phyloP scores from a whole-genome alignment of 2,113 vertebrate species.

The Phalacrocorax aristotelis region DNA sequence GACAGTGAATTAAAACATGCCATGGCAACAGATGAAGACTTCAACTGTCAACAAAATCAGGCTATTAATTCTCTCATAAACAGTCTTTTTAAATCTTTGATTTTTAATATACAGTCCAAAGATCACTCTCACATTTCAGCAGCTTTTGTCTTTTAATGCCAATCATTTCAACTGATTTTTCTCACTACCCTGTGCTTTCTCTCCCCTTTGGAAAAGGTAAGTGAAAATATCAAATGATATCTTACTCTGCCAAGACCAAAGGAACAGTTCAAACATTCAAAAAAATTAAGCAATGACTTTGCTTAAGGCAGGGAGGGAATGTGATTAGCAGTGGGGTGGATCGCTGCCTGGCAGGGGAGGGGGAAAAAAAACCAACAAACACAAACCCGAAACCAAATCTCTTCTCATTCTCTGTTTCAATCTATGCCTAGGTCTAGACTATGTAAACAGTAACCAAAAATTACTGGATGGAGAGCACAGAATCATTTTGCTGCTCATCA shows the following conservation, averaged over 20 bases:
- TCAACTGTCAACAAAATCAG: slow-evolving; percentile 59
- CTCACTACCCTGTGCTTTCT: not conserved
- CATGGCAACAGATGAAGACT: slow-evolving; percentile 55
- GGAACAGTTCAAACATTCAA: not conserved
- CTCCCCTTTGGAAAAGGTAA: slow-evolving; percentile 37
- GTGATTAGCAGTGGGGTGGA: not conserved
- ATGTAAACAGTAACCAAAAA: not conserved
- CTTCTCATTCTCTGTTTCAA: not conserved
- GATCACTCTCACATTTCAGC: slow-evolving; percentile 41
- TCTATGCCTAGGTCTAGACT: not conserved
- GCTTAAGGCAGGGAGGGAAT: not conserved
- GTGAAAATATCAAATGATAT: slow-evolving; percentile 36
- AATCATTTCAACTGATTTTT: slow-evolving; percentile 12
- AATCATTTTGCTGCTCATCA: not conserved
- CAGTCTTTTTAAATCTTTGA: slow-evolving; percentile 30
- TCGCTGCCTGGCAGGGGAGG: not conserved
- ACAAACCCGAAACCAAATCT: not conserved
- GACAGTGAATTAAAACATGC: slow-evolving; percentile 52
- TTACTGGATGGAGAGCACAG: not conserved
- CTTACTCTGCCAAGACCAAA: slow-evolving; percentile 44
- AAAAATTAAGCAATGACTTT: slow-evolving; percentile 2
- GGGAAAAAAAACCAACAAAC: not conserved
- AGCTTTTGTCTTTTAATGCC: slow-evolving; percentile 55
- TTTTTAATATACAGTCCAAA: slow-evolving; percentile 52
- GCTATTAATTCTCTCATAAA: slow-evolving; percentile 49